phyloP scores from a whole-genome alignment of 2,888 invertebrate genomes.

The Gari tellinella region DNA sequence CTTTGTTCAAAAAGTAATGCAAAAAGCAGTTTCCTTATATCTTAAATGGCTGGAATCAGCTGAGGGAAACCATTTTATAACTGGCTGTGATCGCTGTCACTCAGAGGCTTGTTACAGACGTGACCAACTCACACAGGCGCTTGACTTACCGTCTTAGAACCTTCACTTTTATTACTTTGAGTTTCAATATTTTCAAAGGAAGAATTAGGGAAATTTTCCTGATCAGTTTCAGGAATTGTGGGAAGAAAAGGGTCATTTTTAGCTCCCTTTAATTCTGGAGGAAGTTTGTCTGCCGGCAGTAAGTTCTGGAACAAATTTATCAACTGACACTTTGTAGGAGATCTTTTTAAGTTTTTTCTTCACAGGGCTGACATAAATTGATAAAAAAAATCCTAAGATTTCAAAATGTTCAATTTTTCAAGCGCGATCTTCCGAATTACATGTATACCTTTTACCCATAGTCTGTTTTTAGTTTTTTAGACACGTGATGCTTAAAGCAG shows the following conservation, averaged over 20 bases:
- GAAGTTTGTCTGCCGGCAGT: constrained; percentile 51
- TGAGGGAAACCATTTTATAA: neutral
- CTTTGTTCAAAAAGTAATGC: too few species aligned
- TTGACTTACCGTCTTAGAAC: constrained; percentile 43
- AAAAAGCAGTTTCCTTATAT: too few species aligned
- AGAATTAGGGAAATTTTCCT: constrained; percentile 18
- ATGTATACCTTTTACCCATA: too few species aligned
- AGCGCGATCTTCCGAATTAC: too few species aligned
- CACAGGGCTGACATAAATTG: too few species aligned
- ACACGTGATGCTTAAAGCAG: too few species aligned
- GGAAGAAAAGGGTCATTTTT: constrained; percentile 24
- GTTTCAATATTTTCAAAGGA: constrained; percentile 27
- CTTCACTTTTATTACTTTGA: constrained; percentile 14
- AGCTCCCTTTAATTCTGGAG: constrained; percentile 46
- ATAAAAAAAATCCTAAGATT: too few species aligned
- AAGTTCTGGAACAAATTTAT: constrained; percentile 34
- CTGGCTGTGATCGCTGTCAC: neutral
- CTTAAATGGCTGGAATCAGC: too few species aligned
- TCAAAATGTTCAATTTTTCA: too few species aligned
- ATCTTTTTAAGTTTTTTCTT: too few species aligned
- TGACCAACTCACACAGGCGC: constrained; percentile 39
- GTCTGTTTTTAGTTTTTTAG: too few species aligned
- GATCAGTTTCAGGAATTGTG: constrained; percentile 21
- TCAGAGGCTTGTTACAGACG: constrained; percentile 17
- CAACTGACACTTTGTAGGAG: too few species aligned